Percentiles rank a stretch among this genome's conserved stretches.
Conservation (phyloP, 2,888 invertebrate species). For the Choristoneura rosaceana region DNA sequence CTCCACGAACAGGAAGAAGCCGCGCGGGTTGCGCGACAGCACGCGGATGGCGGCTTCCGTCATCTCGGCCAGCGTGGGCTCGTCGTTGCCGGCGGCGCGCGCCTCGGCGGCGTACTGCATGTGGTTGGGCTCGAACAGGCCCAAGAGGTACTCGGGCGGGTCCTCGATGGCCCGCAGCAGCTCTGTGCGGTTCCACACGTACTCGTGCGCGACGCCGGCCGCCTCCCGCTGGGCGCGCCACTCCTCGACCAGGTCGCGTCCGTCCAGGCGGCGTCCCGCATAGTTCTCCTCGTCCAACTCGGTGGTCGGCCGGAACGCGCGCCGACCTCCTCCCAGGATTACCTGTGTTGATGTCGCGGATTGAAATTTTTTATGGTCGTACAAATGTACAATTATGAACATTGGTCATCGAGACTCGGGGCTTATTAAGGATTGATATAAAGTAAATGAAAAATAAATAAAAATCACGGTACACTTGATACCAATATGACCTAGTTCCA, state of each 20-base stretch:
- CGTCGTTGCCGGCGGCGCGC: conserved; percentile 49
- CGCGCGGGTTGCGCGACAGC: conserved; percentile 81
- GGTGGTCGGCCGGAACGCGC: conserved; percentile 76
- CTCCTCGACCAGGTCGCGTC: conserved; percentile 84
- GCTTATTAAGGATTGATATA: too few relatives aligned
- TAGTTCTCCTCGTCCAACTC: conserved; percentile 73
- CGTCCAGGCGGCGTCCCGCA: conserved; percentile 81
- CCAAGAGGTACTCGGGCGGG: conserved; percentile 76
- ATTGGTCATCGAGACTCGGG: too few relatives aligned
- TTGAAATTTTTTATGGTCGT: not conserved
- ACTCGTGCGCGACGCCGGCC: conserved; percentile 56
- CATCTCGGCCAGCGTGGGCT: conserved; percentile 88
- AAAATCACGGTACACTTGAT: too few relatives aligned
- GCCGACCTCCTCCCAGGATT: conserved; percentile 86
- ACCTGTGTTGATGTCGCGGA: conserved; percentile 45
- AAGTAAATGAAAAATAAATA: too few relatives aligned
- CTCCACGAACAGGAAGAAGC: conserved; percentile 88
- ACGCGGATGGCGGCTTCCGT: conserved; percentile 85
- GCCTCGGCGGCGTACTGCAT: conserved; percentile 76
- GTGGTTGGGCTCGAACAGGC: conserved; percentile 73
- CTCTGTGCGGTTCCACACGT: conserved; percentile 79
- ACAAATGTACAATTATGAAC: too few relatives aligned
- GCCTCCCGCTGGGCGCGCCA: conserved; percentile 79
- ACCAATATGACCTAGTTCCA: too few relatives aligned
- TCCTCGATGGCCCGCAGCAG: conserved; percentile 71